Evolutionary conservation across 1,140 invertebrate genomes (phyloP).

Genomic region (Sycophila sp.): DNA sequence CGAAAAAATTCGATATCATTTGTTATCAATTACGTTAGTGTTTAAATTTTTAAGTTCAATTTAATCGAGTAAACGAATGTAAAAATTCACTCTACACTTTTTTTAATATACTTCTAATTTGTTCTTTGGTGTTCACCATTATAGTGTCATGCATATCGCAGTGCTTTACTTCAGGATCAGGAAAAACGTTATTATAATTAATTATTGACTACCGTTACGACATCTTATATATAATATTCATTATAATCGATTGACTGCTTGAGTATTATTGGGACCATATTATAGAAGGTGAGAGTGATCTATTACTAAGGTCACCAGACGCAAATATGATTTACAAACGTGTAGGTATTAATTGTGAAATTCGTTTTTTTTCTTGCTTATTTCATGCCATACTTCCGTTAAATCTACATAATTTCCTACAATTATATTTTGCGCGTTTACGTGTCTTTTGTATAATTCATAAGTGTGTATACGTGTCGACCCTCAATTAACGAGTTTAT

Average conservation of each 20-base stretch:
- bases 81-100: too few relatives aligned
- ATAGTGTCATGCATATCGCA: not conserved
- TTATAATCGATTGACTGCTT: slow-evolving; percentile 60
- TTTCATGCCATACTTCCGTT: not conserved
- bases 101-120: too few relatives aligned
- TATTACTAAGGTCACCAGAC: slow-evolving; percentile 17
- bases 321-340: slow-evolving; percentile 38
- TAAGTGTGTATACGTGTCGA: slow-evolving; percentile 4
- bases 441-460: not conserved
- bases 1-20: too few relatives aligned
- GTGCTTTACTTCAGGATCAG: slow-evolving; percentile 28
- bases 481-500: slow-evolving; percentile 25
- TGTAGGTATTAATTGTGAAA: not conserved
- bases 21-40: too few relatives aligned
- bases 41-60: too few relatives aligned
- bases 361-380: not conserved
- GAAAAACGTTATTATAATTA: slow-evolving; percentile 42
- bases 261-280: slow-evolving; percentile 48
- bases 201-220: slow-evolving; percentile 60
- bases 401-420: slow-evolving; percentile 2
- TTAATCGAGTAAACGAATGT: too few relatives aligned
- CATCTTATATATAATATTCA: slow-evolving; percentile 44
- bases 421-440: slow-evolving; percentile 9
- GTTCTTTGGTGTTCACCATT: not conserved
- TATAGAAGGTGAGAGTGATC: slow-evolving; percentile 21